Evolutionary conservation across 2,888 invertebrate genomes (phyloP), one percentile per base, ranked within the genome.

Genomic region (Noctua janthe): DNA sequence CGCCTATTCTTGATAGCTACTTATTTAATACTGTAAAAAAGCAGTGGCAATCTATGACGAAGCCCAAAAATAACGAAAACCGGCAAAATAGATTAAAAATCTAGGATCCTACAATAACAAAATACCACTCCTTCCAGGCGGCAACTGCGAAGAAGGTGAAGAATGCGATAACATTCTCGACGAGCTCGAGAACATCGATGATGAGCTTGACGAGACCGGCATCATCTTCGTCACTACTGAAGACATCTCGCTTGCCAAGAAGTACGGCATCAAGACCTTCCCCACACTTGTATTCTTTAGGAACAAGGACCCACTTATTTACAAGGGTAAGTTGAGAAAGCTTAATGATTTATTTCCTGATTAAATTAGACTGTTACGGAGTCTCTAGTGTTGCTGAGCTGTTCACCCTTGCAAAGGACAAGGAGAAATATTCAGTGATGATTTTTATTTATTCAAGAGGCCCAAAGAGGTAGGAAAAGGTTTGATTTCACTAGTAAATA

Each of bases 161-260:
- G 98, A 98, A 92, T 99, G 99, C 91, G 99, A 99, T 90, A 98
- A 98, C 88, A 98, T 99, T 85, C 96, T 99, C 35, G 98, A 98
- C 49, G 99, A 99, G 91, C 96, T 99, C 81, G 99, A 99, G 94
- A 99, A 99, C 92, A 99, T 99, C 89, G 99, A 99, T 90, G 99
- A 99, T 93, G 99, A 99, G 93, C 96, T 99, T 1, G 99, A 99
- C 93, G 99, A 99, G 95, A 98, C 98, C 80, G 99, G 99, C 76
- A 99, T 99, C 89, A 98, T 99, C 85, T 99, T 99, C 92, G 99
- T 99, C 0, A 99, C 99, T 62, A 99, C 99, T 23, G 99, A 99
- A 96, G 99, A 99, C 92, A 97, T 97, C 10, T 93, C 94, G 2
- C 95, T 99, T 77, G 99, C 99, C 15, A 98, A 98, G 95, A 98